phyloP scores from a whole-genome alignment of 2,797 vertebrate genomes.

The Sebastes variabilis region DNA sequence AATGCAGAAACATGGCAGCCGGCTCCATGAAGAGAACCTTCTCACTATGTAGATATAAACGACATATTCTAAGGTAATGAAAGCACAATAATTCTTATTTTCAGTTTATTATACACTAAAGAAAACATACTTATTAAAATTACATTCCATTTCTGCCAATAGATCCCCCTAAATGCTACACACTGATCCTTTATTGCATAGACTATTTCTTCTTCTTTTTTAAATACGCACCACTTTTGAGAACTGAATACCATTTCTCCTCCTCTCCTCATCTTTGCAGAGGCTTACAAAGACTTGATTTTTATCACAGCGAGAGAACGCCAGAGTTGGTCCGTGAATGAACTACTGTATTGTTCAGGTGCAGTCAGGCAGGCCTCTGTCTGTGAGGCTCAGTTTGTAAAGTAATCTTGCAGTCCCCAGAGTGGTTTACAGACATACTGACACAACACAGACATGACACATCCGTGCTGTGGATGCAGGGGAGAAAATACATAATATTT shows the following conservation, averaged over 20 bases:
- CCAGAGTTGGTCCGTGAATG: constrained; percentile 55
- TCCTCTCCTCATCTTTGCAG: constrained; percentile 38
- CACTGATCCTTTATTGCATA: neutral
- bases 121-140: neutral
- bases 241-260: constrained; percentile 13
- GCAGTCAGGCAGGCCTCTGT: constrained; percentile 50
- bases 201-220: neutral
- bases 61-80: no score
- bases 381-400: constrained; percentile 58
- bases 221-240: constrained; percentile 30
- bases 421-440: constrained; percentile 45
- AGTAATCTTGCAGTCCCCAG: constrained; percentile 48
- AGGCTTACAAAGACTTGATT: constrained; percentile 67
- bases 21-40: no score
- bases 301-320: constrained; percentile 53
- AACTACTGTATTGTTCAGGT: constrained; percentile 74
- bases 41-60: no score
- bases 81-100: neutral
- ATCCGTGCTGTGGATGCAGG: constrained; percentile 28
- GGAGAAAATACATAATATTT: constrained; percentile 52
- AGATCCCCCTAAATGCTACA: neutral
- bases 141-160: no score
- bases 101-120: neutral
- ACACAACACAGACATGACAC: constrained; percentile 50
- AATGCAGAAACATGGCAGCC: neutral